A percentile compares a stretch with the other conserved stretches of the same genome.
Conservation (phyloP, 1,140 invertebrate genomes). For the Luehdorfia chinensis region DNA sequence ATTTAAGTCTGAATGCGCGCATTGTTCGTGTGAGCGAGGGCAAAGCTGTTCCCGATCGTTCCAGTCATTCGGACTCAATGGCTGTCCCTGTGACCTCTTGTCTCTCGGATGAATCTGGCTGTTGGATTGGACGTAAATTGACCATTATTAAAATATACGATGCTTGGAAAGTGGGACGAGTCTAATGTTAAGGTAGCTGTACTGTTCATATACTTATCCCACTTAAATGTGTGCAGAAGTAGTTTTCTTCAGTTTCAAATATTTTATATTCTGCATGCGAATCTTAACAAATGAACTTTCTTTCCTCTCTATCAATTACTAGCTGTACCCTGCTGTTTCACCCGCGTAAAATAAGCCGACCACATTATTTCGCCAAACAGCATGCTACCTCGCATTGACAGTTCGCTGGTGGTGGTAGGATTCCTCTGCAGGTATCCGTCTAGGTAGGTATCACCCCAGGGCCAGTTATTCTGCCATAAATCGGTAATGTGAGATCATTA, state of each 20-base stretch:
- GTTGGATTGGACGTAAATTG: slow-evolving; percentile 29
- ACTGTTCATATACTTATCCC: neutral
- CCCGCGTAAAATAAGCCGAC: no score
- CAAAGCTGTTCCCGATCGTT: slow-evolving; percentile 32
- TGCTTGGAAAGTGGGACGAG: neutral
- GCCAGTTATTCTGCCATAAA: no score
- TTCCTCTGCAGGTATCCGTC: no score
- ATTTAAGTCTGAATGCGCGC: slow-evolving; percentile 45
- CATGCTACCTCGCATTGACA: no score
- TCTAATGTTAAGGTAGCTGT: neutral
- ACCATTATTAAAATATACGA: slow-evolving; percentile 26
- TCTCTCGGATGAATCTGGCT: slow-evolving; percentile 19
- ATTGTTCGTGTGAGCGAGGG: slow-evolving; percentile 33
- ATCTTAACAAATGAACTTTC: no score
- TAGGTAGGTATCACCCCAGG: no score
- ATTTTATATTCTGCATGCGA: neutral
- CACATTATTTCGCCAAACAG: no score
- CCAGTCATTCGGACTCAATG: slow-evolving; percentile 35
- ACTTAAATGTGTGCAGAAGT: neutral
- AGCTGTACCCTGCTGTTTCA: neutral
- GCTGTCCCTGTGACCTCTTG: slow-evolving; percentile 30
- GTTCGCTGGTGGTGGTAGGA: no score
- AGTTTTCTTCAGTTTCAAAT: neutral
- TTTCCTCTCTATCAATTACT: no score
- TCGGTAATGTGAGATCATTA: no score